A percentile compares a stretch with the other conserved stretches of the same genome.
These are phyloP conservation scores for Magallana angulata DNA, from an alignment of 1,140 invertebrate species.

Conservation along the genomic window DNA sequence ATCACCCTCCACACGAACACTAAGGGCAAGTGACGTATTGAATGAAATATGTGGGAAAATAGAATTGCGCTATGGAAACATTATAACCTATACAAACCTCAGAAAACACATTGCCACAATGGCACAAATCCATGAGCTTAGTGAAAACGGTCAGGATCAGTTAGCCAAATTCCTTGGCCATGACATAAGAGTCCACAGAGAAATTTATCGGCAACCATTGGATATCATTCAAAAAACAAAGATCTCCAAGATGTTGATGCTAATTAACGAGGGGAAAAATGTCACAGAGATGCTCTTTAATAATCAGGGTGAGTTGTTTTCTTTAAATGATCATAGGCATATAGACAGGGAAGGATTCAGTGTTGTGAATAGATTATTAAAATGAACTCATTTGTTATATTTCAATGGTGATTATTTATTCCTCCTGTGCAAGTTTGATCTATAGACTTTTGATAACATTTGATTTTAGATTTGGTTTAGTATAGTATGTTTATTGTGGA, in stretches of 20 bases:
- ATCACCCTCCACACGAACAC: background rate
- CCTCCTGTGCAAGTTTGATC: too few species aligned
- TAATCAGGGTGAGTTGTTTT: background rate
- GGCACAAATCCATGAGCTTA: conserved; percentile 50
- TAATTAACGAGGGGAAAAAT: conserved; percentile 29
- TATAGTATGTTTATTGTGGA: too few species aligned
- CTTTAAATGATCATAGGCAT: too few species aligned
- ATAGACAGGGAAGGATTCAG: too few species aligned
- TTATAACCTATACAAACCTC: conserved; percentile 73
- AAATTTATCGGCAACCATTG: conserved; percentile 63
- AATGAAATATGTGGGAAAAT: background rate
- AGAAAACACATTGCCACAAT: conserved; percentile 61
- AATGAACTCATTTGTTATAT: too few species aligned
- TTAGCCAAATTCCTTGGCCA: conserved; percentile 63
- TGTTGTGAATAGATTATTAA: too few species aligned
- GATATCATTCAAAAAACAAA: conserved; percentile 65
- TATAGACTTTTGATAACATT: too few species aligned
- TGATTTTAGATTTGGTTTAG: too few species aligned
- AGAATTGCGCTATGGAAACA: conserved; percentile 23
- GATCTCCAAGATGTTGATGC: conserved; percentile 45
- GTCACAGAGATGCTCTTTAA: background rate
- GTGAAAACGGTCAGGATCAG: conserved; percentile 56
- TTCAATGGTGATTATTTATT: too few species aligned
- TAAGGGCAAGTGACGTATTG: conserved; percentile 21
- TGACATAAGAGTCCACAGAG: conserved; percentile 63